Evolutionary conservation across 2,888 invertebrate species (phyloP).

Genomic region (Plebejus anna): DNA sequence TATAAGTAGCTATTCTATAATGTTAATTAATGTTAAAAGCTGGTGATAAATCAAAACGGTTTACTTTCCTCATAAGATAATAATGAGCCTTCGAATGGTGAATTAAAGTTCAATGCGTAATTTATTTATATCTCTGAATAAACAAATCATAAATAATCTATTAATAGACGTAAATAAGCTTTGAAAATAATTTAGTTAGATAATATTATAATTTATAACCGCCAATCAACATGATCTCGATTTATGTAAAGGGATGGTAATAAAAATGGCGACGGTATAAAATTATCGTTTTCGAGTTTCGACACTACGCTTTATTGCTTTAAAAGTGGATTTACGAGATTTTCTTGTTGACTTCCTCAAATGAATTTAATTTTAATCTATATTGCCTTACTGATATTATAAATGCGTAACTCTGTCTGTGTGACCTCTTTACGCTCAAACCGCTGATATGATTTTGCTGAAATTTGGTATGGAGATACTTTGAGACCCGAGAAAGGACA

Average conservation of each 20-base stretch:
- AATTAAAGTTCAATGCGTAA: neutral
- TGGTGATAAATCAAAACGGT: neutral
- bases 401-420: too few species aligned
- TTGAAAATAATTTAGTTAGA: too few species aligned
- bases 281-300: neutral
- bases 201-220: neutral
- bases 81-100: neutral
- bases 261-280: neutral
- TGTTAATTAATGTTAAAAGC: neutral
- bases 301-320: neutral
- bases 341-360: neutral
- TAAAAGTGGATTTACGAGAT: neutral
- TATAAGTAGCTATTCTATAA: neutral
- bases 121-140: neutral
- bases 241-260: constrained; percentile 2
- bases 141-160: constrained; percentile 20
- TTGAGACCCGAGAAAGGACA: too few species aligned
- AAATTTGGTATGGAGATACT: too few species aligned
- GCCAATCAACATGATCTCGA: neutral
- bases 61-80: neutral
- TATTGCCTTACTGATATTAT: too few species aligned
- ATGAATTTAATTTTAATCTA: too few species aligned
- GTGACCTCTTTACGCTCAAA: too few species aligned
- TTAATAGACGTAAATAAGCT: constrained; percentile 6
- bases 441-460: too few species aligned